Evolutionary conservation across 2,888 invertebrate genomes (phyloP).

Genomic region (Megastigmus dorsalis): DNA sequence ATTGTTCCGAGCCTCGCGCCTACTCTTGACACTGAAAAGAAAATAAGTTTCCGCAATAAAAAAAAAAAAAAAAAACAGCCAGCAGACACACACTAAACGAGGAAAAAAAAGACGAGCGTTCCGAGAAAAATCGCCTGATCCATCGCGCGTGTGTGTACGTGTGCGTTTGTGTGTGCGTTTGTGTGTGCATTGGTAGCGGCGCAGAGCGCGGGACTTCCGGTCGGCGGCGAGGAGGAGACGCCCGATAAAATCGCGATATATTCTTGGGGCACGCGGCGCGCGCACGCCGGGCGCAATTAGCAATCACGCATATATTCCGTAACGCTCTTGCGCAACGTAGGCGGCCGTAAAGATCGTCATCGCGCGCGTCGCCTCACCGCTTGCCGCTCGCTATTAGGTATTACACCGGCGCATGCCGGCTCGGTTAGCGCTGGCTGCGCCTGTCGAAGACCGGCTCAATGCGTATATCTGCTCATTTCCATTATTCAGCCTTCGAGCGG

Average conservation of each 20-base stretch:
- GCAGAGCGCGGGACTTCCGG: conserved; percentile 63
- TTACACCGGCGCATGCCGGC: too few relatives aligned
- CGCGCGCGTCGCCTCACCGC: too few relatives aligned
- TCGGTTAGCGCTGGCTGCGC: too few relatives aligned
- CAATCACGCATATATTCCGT: conserved; percentile 70
- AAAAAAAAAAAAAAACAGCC: too few relatives aligned
- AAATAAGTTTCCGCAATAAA: conserved; percentile 22
- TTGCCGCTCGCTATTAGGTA: too few relatives aligned
- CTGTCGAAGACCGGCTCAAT: too few relatives aligned
- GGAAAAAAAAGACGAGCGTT: not conserved
- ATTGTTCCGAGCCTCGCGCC: not conserved
- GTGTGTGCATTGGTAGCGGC: conserved; percentile 29
- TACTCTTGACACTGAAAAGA: not conserved
- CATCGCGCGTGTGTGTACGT: conserved; percentile 41
- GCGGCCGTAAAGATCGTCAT: conserved; percentile 58
- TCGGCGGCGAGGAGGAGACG: conserved; percentile 62
- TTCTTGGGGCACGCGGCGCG: conserved; percentile 64
- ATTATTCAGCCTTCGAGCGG: too few relatives aligned
- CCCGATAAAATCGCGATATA: too few relatives aligned
- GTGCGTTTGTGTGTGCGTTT: too few relatives aligned
- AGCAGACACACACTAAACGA: too few relatives aligned
- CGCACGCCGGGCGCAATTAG: conserved; percentile 67
- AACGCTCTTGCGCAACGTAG: conserved; percentile 69
- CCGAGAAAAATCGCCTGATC: conserved; percentile 46
- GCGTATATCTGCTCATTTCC: too few relatives aligned